A percentile compares a stretch with the other conserved stretches of the same genome.
Conservation (phyloP, 2,888 invertebrate genomes). For the Yponomeuta cagnagella region DNA sequence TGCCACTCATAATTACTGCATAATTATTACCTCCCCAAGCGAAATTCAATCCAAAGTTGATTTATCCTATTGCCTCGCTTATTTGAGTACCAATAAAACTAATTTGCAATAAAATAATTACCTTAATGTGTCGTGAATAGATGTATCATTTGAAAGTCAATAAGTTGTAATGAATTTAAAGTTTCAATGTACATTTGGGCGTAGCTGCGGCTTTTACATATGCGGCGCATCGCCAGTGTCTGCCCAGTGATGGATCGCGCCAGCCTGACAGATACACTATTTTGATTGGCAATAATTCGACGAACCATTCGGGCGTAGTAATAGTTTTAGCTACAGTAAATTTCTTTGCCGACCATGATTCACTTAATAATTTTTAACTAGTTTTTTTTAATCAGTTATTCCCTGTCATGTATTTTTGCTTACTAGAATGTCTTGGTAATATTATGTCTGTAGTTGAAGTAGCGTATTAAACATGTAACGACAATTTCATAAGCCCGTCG, state of each 20-base stretch:
- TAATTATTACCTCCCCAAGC: background rate
- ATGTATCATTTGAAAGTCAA: conserved; percentile 9
- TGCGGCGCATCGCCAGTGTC: background rate
- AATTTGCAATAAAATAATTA: background rate
- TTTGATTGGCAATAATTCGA: conserved; percentile 76
- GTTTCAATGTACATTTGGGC: background rate
- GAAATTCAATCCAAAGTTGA: background rate
- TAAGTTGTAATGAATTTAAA: conserved; percentile 10
- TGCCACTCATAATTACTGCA: conserved; percentile 4
- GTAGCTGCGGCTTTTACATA: background rate
- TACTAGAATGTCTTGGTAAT: conserved; percentile 19
- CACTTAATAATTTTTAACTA: background rate
- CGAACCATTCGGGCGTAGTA: conserved; percentile 64
- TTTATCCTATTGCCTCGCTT: background rate
- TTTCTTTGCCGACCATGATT: conserved; percentile 16
- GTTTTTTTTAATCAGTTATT: background rate
- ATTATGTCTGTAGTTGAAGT: conserved; percentile 32
- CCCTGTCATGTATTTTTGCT: background rate
- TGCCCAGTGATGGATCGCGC: conserved; percentile 61
- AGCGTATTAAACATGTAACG: conserved; percentile 30
- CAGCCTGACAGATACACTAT: conserved; percentile 70
- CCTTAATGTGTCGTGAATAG: conserved; percentile 4
- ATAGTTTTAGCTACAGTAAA: conserved; percentile 16
- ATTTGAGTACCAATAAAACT: background rate
- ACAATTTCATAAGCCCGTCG: conserved; percentile 38